Evolutionary conservation across 2,888 invertebrate species (phyloP).

Genomic region (Notodonta ziczac): DNA sequence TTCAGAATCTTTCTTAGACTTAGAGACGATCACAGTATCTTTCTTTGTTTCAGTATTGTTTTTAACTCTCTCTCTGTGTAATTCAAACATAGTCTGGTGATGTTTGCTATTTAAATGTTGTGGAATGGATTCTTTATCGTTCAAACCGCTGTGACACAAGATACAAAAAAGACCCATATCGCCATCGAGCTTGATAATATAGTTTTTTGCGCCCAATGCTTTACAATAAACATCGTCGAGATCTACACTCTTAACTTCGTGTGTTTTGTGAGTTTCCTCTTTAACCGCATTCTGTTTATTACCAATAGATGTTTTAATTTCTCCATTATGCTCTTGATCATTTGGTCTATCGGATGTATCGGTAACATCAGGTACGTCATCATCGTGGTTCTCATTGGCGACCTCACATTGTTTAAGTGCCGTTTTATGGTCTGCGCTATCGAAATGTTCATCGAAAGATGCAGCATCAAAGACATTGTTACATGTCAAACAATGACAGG

Average conservation of each 20-base stretch:
- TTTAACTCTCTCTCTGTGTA: background rate
- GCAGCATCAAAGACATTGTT: constrained; percentile 32
- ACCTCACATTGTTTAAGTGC: background rate
- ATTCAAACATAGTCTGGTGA: background rate
- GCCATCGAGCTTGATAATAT: background rate
- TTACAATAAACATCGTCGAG: background rate
- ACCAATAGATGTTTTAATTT: no score
- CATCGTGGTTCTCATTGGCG: background rate
- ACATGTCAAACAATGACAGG: constrained; percentile 60
- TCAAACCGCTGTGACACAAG: background rate
- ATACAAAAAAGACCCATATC: background rate
- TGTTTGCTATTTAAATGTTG: background rate
- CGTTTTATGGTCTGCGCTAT: background rate
- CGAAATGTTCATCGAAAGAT: constrained; percentile 1
- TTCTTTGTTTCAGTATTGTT: background rate
- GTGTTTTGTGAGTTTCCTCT: constrained; percentile 2
- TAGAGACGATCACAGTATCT: background rate
- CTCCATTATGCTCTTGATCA: background rate
- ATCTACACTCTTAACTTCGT: background rate
- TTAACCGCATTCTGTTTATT: background rate
- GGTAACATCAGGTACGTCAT: background rate
- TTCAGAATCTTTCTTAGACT: background rate
- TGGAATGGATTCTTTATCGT: background rate
- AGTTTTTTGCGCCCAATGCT: constrained; percentile 1
- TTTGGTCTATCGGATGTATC: background rate